phyloP scores from a whole-genome alignment of 2,797 vertebrate species.

The Delichon dasypus region DNA sequence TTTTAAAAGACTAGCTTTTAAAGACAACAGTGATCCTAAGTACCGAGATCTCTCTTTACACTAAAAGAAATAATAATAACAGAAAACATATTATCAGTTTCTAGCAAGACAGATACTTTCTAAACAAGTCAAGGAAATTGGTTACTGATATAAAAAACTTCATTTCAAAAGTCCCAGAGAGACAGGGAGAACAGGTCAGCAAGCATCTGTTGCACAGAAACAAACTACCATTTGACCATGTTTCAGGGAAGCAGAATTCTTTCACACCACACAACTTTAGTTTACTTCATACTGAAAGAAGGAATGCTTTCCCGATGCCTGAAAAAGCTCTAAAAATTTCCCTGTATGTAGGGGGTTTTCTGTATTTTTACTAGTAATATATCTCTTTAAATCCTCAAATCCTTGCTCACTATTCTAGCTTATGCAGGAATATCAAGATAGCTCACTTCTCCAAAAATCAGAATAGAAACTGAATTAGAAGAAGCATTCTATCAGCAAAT shows the following conservation, averaged over 20 bases:
- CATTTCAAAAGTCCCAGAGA: neutral
- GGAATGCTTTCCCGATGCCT: neutral
- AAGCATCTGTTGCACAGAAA: neutral
- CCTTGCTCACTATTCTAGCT: neutral
- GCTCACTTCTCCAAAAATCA: neutral
- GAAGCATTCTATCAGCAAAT: neutral
- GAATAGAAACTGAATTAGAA: neutral
- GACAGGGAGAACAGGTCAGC: neutral
- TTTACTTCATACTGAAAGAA: neutral
- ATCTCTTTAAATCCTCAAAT: neutral
- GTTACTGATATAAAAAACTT: neutral
- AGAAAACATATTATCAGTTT: neutral
- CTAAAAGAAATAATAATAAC: conserved; percentile 63
- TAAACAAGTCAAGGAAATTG: neutral
- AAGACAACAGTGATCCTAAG: conserved; percentile 79
- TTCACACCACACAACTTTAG: neutral
- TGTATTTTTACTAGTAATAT: neutral
- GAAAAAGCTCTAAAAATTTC: neutral
- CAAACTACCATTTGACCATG: neutral
- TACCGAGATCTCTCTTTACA: conserved; percentile 68
- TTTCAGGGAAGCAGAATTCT: neutral
- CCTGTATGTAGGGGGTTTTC: accelerated
- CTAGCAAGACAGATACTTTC: neutral
- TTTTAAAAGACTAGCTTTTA: conserved; percentile 80
- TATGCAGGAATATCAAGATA: neutral